Evolutionary conservation across 2,113 vertebrate species (phyloP).

Genomic region (Neolamprologus modestus): DNA sequence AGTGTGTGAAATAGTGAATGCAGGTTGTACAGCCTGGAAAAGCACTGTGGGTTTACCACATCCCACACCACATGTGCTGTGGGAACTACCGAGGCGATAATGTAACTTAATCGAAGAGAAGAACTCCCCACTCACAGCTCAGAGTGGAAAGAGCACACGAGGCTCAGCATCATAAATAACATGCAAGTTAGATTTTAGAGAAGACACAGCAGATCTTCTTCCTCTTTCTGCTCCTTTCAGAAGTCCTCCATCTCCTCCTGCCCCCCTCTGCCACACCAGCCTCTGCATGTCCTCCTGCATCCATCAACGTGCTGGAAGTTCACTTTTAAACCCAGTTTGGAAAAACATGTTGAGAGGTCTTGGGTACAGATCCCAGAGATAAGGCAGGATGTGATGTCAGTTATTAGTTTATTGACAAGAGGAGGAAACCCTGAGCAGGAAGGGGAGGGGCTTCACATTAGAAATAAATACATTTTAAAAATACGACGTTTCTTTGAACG

Average conservation of each 20-base stretch:
- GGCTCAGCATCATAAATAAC: not conserved
- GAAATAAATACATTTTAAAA: not conserved
- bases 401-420: not conserved
- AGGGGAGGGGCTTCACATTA: not conserved
- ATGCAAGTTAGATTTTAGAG: not conserved
- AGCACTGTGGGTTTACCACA: not conserved
- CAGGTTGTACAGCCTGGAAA: not conserved
- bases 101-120: not conserved
- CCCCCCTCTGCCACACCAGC: not conserved
- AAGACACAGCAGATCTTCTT: not conserved
- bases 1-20: not conserved
- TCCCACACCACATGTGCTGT: not conserved
- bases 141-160: not conserved
- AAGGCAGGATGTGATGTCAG: not conserved
- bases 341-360: not conserved
- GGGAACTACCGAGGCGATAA: accelerated
- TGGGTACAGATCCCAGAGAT: not conserved
- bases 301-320: not conserved
- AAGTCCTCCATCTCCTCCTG: not conserved
- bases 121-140: not conserved
- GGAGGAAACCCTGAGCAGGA: not conserved
- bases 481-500: accelerated
- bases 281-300: not conserved
- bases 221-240: not conserved
- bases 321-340: not conserved